Base-by-base conservation (phyloP, 2,888 invertebrate genomes). In the Temnothorax rugatulus region DNA sequence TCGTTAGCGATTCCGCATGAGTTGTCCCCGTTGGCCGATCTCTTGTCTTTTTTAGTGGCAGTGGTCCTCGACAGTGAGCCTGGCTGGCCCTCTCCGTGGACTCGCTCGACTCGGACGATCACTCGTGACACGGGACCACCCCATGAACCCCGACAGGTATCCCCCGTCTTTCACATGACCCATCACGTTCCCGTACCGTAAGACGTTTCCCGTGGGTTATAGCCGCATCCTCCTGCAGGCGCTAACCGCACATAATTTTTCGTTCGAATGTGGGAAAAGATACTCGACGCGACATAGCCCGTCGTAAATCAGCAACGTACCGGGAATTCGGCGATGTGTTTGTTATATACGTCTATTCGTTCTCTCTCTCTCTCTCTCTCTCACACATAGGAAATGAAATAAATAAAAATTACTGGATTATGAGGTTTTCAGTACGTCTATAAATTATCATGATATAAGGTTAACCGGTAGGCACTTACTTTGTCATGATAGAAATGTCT, bases 1-100 rank as follows among this genome's bases (percentile, higher is more conserved):
- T 93, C 93, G 93, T 93, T 93, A 93, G 93, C 92, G 93, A 93
- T 93, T 93, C 93, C 90, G 89, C 93, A 92, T 92, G 92, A 92
- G 92, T 93, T 92, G 92, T 92, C 91, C 89, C 89, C 91, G 92
- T 90, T 91, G 87, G 85, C 77, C 86, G 87, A 87, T 90, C 91
- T 88, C 88, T 90, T 84, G 89, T 87, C 88, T 90, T 90, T 91
- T 91, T 92, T 89, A 88, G 84, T 85, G 90, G 71, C 87, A 74
- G 84, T 84, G 91, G 47, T 88, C 86, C 85, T 85, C 86, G 86
- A 82, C 86, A 50, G 85, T 75, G 73, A 61, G 74, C 18, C 73
- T 59, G 50, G 59, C 83, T 64, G 68, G 74, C 83, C 66, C 87
- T 61, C 82, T 86, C 66, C 74, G 29, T 77, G 59, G 86, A 76